Evolutionary conservation across 2,113 vertebrate genomes (phyloP).

Genomic region (Anseranas semipalmata): DNA sequence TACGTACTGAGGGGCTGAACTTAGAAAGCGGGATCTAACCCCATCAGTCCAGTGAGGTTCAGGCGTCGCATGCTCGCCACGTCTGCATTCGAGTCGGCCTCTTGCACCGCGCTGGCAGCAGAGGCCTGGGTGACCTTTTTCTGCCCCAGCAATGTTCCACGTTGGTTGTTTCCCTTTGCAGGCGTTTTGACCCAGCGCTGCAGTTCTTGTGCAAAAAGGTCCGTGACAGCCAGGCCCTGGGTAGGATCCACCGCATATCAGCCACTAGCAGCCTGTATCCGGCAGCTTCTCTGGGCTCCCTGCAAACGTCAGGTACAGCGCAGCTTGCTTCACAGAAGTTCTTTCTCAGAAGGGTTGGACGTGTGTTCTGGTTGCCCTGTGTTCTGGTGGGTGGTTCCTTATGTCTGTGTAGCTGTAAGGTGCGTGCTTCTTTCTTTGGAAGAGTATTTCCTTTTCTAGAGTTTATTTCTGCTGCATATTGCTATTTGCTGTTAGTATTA

Average conservation of each 20-base stretch:
- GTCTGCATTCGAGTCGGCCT: fast-evolving
- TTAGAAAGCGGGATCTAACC: background rate
- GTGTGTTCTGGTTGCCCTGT: fast-evolving
- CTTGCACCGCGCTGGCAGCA: fast-evolving
- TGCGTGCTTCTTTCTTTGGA: background rate
- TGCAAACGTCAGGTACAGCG: conserved; percentile 36
- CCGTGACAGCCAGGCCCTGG: background rate
- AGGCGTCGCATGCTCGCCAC: fast-evolving
- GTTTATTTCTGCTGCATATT: background rate
- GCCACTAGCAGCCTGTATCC: conserved; percentile 6
- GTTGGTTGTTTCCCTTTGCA: background rate
- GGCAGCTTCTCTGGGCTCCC: background rate
- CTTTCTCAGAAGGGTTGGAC: background rate
- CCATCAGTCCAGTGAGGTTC: fast-evolving
- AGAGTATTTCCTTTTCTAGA: background rate
- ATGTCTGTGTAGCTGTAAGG: fast-evolving
- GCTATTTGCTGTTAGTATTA: background rate
- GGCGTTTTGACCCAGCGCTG: conserved; percentile 62
- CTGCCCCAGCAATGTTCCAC: fast-evolving
- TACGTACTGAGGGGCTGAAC: background rate
- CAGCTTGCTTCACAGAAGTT: background rate
- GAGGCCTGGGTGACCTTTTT: background rate
- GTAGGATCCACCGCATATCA: conserved; percentile 43
- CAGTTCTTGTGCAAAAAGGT: conserved; percentile 56
- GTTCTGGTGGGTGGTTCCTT: background rate